Conservation (phyloP, 2,888 invertebrate genomes). For the Mamestra brassicae region DNA sequence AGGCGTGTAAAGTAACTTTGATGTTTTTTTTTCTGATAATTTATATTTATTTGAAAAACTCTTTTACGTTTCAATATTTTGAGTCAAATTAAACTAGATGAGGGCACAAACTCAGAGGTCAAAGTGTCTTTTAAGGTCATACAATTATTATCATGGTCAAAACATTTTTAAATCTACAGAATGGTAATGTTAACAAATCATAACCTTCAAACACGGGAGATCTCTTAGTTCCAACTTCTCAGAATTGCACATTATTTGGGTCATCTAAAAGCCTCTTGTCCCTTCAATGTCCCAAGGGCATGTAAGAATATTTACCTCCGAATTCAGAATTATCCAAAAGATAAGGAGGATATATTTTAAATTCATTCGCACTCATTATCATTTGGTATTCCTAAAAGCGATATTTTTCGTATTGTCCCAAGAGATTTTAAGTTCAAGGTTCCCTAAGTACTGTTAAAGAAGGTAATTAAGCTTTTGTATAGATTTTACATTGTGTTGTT, state of each 20-base stretch:
- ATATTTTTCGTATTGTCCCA: slow-evolving; percentile 15
- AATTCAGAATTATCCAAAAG: slow-evolving; percentile 42
- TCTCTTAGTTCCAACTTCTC: slow-evolving; percentile 30
- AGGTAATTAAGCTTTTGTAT: background rate
- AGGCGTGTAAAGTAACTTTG: too few relatives aligned
- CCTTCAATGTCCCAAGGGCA: slow-evolving; percentile 27
- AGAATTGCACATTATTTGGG: slow-evolving; percentile 16
- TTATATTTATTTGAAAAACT: too few relatives aligned
- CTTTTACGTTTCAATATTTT: too few relatives aligned
- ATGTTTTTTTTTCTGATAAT: too few relatives aligned
- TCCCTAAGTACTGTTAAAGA: slow-evolving; percentile 10
- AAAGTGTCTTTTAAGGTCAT: too few relatives aligned
- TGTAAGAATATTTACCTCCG: slow-evolving; percentile 44
- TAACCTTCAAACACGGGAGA: background rate
- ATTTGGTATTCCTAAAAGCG: slow-evolving; percentile 40
- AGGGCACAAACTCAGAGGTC: too few relatives aligned
- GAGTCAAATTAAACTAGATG: too few relatives aligned
- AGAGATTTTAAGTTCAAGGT: slow-evolving; percentile 34
- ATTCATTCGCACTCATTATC: slow-evolving; percentile 41
- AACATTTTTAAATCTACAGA: too few relatives aligned
- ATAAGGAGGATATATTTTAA: slow-evolving; percentile 40
- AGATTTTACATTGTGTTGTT: slow-evolving; percentile 5
- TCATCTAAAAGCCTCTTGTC: slow-evolving; percentile 32
- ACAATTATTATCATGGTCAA: too few relatives aligned
- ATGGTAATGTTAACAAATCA: background rate